phyloP scores from a whole-genome alignment of 2,797 vertebrate species.

The Pterois miles region DNA sequence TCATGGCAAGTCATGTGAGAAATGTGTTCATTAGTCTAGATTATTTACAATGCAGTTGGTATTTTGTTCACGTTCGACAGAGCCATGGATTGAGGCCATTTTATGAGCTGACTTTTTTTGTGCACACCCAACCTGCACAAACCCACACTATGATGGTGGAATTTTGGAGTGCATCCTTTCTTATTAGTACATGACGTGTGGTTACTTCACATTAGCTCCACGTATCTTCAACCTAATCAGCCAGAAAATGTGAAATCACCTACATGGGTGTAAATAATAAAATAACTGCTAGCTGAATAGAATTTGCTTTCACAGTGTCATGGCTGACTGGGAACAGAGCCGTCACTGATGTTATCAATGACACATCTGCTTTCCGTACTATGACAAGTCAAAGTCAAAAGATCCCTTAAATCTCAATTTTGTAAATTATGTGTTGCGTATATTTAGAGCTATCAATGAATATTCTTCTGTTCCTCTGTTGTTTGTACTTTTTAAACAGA shows the following conservation, averaged over 20 bases:
- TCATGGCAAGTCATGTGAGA: neutral
- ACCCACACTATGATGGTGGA: neutral
- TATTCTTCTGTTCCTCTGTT: too few species aligned
- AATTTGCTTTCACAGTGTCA: neutral
- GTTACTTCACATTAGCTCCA: neutral
- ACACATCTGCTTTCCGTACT: neutral
- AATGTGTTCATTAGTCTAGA: neutral
- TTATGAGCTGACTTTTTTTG: neutral
- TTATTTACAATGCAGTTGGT: neutral
- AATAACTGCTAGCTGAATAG: neutral
- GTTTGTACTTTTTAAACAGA: too few species aligned
- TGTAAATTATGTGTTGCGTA: too few species aligned
- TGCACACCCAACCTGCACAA: neutral
- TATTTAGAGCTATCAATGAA: too few species aligned
- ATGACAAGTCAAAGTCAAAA: neutral
- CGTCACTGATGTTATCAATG: neutral
- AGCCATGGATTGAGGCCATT: neutral
- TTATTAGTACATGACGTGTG: neutral
- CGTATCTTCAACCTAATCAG: constrained; percentile 10
- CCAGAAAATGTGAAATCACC: neutral
- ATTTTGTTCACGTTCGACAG: neutral
- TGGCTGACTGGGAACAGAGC: neutral
- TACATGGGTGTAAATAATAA: constrained; percentile 10
- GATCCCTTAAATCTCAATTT: neutral
- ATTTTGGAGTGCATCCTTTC: neutral